A percentile compares a stretch with the other conserved stretches of the same genome.
These are phyloP conservation scores for Tribolium freemani DNA, from an alignment of 2,888 invertebrate genomes.

Conservation along the genomic window DNA sequence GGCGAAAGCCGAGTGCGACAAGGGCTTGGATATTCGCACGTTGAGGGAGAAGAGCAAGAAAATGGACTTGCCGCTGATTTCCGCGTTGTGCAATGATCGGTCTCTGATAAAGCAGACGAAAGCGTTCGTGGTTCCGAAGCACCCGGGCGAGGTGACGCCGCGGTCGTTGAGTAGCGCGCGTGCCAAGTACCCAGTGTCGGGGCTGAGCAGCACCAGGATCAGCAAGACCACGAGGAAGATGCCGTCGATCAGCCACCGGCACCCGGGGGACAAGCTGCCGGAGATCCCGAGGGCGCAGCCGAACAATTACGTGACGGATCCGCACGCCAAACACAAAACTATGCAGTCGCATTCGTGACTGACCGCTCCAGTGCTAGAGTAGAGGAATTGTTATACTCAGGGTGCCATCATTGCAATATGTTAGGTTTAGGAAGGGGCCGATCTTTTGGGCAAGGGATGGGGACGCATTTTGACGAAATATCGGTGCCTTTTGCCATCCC, in stretches of 20 bases:
- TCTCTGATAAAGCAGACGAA: slow-evolving; percentile 91
- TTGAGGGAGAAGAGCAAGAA: slow-evolving; percentile 91
- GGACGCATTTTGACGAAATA: neutral
- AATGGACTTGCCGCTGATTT: slow-evolving; percentile 91
- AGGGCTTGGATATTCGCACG: slow-evolving; percentile 81
- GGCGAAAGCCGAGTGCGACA: slow-evolving; percentile 37
- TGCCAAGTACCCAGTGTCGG: slow-evolving; percentile 78
- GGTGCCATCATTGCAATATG: slow-evolving; percentile 68
- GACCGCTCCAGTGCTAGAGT: slow-evolving; percentile 61
- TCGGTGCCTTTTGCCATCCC: slow-evolving; percentile 49
- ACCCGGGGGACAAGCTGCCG: slow-evolving; percentile 84
- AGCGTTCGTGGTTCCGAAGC: slow-evolving; percentile 85
- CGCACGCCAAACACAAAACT: slow-evolving; percentile 65
- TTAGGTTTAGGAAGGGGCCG: slow-evolving; percentile 51
- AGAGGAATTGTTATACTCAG: slow-evolving; percentile 64
- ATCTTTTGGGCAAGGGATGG: slow-evolving; percentile 32
- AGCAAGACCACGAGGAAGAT: slow-evolving; percentile 73
- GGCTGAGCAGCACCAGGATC: slow-evolving; percentile 73
- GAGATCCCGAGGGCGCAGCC: slow-evolving; percentile 78
- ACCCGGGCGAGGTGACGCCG: slow-evolving; percentile 65
- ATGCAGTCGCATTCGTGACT: slow-evolving; percentile 66
- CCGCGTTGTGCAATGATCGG: slow-evolving; percentile 93
- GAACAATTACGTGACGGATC: slow-evolving; percentile 77
- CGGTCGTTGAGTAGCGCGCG: slow-evolving; percentile 68
- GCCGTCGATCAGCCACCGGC: slow-evolving; percentile 74